These are phyloP conservation scores for Bombus cullumanus DNA, from an alignment of 1,140 invertebrate genomes.

Conservation along the genomic window DNA sequence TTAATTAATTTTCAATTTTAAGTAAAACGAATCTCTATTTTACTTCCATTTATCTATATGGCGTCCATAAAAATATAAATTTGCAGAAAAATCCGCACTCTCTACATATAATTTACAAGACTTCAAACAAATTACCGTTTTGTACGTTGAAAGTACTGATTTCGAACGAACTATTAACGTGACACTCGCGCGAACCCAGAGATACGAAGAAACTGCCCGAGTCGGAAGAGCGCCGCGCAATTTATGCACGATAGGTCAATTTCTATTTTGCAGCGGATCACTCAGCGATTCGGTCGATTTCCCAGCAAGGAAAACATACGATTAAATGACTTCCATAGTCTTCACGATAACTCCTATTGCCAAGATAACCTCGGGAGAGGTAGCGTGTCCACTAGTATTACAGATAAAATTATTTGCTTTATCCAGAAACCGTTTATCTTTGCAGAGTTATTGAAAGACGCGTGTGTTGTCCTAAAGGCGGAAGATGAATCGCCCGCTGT, in stretches of 20 bases:
- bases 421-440: slow-evolving; percentile 18
- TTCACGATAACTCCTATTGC: slow-evolving; percentile 30
- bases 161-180: not conserved
- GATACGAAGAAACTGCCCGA: not conserved
- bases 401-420: slow-evolving; percentile 51
- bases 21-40: too few species aligned
- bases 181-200: not conserved
- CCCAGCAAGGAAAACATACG: slow-evolving; percentile 6
- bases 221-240: not conserved
- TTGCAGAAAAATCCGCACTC: not conserved
- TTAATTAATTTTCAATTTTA: too few species aligned
- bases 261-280: not conserved
- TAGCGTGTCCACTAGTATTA: not conserved
- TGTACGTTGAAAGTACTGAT: not conserved
- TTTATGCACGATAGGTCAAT: not conserved
- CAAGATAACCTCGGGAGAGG: slow-evolving; percentile 27
- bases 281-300: not conserved
- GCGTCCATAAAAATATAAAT: not conserved
- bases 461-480: not conserved
- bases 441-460: slow-evolving; percentile 3
- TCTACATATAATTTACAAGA: too few species aligned
- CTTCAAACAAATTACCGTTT: not conserved
- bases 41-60: too few species aligned
- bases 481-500: not conserved
- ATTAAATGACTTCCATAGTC: slow-evolving; percentile 8